Evolutionary conservation across 2,797 vertebrate species (phyloP).

Genomic region (Glyptemys insculpta): DNA sequence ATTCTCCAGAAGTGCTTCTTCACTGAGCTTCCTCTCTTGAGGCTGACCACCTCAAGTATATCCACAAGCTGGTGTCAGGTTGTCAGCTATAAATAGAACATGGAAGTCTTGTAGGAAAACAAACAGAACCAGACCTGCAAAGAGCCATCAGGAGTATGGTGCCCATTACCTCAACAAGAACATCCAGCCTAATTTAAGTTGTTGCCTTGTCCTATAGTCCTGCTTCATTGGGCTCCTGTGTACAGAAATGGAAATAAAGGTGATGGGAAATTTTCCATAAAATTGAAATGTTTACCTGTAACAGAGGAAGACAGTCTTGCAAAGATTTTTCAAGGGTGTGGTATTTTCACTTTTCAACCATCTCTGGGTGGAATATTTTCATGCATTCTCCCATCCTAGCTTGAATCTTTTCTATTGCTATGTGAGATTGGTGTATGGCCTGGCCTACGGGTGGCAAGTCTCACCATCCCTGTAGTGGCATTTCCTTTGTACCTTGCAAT

Average conservation of each 20-base stretch:
- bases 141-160: neutral
- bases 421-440: neutral
- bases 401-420: neutral
- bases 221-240: neutral
- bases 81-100: neutral
- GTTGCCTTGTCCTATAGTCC: neutral
- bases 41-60: neutral
- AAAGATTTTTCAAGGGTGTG: neutral
- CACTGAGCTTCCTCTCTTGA: neutral
- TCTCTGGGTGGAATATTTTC: neutral
- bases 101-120: rapidly evolving
- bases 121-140: neutral
- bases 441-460: neutral
- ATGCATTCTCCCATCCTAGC: neutral
- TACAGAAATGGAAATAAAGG: neutral
- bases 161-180: neutral
- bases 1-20: rapidly evolving
- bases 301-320: neutral
- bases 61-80: neutral
- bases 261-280: neutral
- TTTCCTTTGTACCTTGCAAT: neutral
- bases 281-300: neutral
- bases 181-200: neutral
- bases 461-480: no score
- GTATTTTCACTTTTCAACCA: neutral